Percentiles rank a stretch among this genome's conserved stretches.
These are phyloP conservation scores for Eupithecia inturbata DNA, from an alignment of 2,888 invertebrate genomes.

Conservation along the genomic window DNA sequence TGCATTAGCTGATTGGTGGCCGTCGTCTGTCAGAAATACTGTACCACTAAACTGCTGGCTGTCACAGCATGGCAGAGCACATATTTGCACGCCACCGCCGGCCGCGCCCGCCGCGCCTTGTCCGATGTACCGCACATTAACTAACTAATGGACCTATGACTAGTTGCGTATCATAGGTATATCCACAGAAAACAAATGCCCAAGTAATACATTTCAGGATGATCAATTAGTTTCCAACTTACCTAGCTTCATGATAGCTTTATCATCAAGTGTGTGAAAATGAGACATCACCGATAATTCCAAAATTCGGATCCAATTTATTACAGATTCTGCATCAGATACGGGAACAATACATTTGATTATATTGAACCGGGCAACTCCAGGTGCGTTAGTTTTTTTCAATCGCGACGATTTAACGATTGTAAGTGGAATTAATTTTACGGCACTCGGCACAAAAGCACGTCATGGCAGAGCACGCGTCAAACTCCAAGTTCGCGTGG, in stretches of 20 bases:
- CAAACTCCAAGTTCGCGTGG: constrained; percentile 61
- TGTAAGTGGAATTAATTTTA: constrained; percentile 22
- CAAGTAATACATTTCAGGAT: neutral
- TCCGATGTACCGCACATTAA: constrained; percentile 29
- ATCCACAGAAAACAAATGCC: neutral
- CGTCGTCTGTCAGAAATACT: neutral
- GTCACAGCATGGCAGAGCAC: constrained; percentile 15
- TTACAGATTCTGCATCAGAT: neutral
- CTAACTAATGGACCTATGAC: constrained; percentile 28
- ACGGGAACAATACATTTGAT: neutral
- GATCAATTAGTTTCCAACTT: neutral
- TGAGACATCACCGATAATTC: neutral
- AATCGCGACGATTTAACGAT: constrained; percentile 14
- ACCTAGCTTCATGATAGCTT: neutral
- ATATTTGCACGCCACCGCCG: constrained; percentile 37
- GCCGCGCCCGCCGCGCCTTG: constrained; percentile 24
- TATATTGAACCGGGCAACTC: constrained; percentile 16
- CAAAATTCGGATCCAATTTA: neutral
- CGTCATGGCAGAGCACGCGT: constrained; percentile 40
- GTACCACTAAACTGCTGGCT: neutral
- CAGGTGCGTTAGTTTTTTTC: constrained; percentile 33
- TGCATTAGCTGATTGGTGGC: constrained; percentile 52
- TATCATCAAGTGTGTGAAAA: neutral
- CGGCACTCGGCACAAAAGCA: constrained; percentile 31
- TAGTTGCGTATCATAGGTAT: neutral